Base-by-base conservation (phyloP, 2,888 invertebrate genomes). In the Clostera curtula region DNA sequence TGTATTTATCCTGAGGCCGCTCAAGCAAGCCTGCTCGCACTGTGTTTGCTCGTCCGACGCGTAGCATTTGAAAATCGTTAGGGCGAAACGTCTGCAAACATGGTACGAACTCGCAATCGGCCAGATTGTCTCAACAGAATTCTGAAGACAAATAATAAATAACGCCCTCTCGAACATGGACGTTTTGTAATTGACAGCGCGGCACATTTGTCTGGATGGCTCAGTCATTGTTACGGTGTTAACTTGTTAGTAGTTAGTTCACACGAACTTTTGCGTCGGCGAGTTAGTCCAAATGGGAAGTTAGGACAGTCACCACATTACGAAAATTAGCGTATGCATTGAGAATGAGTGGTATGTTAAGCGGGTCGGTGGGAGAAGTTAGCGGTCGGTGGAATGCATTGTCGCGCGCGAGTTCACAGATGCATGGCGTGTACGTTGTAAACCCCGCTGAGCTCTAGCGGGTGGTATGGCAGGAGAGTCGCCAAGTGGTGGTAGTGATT, bases 351-450 rank as follows among this genome's bases (percentile, higher is more conserved):
- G 60, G 59, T 57, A 62, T 64, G 57, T 65, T 54, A 61, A 69
- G 62, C 65, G 62, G 57, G 56, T 62, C 57, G 60, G 61, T 73
- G 67, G 57, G 57, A 49, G 53, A 54, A 43, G 63, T 67, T 63
- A 72, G 67, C 59, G 62, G 70, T 80, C 76, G 74, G 73, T 72
- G 77, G 82, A 80, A 80, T 82, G 82, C 82, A 80, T 74, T 76
- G 82, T 76, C 80, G 72, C 38, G 67, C 69, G 66, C 79, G 75
- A 84, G 87, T 89, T 90, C 89, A 90, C 89, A 90, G 89, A 88
- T 90, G 90, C 89, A 90, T 88, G 86, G 89, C 89, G 86, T 90
- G 90, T 86, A 90, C 86, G 77, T 88, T 88, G 85, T 88, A 88
- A 79, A 88, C 87, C 67, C 87, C 87, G 70, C 75, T 86, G 68